phyloP scores from a whole-genome alignment of 2,888 invertebrate genomes.

The Cenopis cana region DNA sequence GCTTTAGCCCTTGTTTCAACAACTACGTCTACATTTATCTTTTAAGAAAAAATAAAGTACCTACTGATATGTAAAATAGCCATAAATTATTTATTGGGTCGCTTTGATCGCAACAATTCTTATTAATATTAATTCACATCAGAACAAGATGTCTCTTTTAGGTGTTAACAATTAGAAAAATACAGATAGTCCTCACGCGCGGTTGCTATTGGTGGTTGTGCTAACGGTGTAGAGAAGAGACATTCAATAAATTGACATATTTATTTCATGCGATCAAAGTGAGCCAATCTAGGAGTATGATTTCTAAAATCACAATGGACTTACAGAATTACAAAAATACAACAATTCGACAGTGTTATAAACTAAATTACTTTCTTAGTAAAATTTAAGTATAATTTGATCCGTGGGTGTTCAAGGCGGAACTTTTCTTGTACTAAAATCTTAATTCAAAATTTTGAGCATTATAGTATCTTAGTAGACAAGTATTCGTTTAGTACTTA shows the following conservation, averaged over 20 bases:
- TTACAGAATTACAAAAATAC: conserved; percentile 9
- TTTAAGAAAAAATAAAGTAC: conserved; percentile 8
- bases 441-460: conserved; percentile 32
- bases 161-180: no score
- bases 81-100: conserved; percentile 14
- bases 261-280: conserved; percentile 4
- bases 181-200: no score
- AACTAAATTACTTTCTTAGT: conserved; percentile 38
- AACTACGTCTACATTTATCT: conserved; percentile 2
- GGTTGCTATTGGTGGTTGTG: no score
- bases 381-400: conserved; percentile 37
- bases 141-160: no score
- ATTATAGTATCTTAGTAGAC: conserved; percentile 22
- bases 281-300: conserved; percentile 22
- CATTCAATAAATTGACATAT: not conserved
- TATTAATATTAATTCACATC: not conserved
- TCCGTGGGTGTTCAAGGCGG: conserved; percentile 36
- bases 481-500: conserved; percentile 1
- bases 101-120: conserved; percentile 9
- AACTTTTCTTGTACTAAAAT: conserved; percentile 7
- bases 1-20: conserved; percentile 5
- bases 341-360: conserved; percentile 20
- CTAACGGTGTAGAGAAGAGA: not conserved
- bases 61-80: conserved; percentile 22
- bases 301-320: not conserved